These are phyloP conservation scores for Tachycineta bicolor DNA, from an alignment of 2,113 vertebrate species.

Conservation along the genomic window DNA sequence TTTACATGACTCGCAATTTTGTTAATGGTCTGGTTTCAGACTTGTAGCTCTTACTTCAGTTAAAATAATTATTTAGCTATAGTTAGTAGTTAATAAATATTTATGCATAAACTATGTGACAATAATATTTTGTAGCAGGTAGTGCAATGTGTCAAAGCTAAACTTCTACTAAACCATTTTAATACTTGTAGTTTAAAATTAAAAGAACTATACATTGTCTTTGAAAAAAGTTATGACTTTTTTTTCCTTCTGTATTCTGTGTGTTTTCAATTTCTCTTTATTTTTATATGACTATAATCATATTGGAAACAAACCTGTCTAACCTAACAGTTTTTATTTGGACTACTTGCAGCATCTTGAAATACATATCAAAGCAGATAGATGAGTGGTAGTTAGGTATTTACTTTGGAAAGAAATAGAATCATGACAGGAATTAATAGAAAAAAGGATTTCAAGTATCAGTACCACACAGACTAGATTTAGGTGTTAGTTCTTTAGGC, in stretches of 20 bases:
- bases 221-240: not conserved
- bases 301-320: not conserved
- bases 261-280: not conserved
- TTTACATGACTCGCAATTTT: not conserved
- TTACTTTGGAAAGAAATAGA: not conserved
- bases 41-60: not conserved
- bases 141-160: not conserved
- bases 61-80: not conserved
- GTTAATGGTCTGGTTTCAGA: not conserved
- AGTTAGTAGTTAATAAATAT: not conserved
- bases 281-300: not conserved
- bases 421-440: not conserved
- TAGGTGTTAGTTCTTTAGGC: not conserved
- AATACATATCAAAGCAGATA: not conserved
- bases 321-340: not conserved
- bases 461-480: not conserved
- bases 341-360: not conserved
- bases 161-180: not conserved
- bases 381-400: not conserved
- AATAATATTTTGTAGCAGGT: not conserved
- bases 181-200: not conserved
- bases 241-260: fast-evolving
- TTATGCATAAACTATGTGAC: not conserved
- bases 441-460: not conserved
- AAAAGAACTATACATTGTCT: not conserved